Conservation (phyloP, 2,888 invertebrate species). For the Eupeodes latifasciatus region DNA sequence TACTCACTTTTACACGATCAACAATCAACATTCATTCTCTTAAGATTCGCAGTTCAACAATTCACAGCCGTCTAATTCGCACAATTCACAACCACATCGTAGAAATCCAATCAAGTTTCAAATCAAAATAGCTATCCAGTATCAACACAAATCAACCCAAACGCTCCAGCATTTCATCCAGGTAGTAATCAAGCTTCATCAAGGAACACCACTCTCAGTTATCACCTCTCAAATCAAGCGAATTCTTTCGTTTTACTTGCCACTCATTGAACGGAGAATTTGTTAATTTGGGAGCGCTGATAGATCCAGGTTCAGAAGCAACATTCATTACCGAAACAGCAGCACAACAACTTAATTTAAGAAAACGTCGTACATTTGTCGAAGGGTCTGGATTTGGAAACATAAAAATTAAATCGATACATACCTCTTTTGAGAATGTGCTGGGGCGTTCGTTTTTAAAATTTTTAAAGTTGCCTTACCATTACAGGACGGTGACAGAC, state of each 20-base stretch:
- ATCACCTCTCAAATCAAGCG: too few relatives aligned
- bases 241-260: too few relatives aligned
- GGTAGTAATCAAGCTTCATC: neutral
- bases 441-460: too few relatives aligned
- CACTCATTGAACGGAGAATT: neutral
- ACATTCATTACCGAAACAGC: neutral
- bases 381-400: neutral
- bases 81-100: too few relatives aligned
- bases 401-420: neutral
- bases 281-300: neutral
- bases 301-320: neutral
- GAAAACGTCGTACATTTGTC: neutral
- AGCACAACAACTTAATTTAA: neutral
- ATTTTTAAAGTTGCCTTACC: constrained; percentile 11
- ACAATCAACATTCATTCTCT: too few relatives aligned
- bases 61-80: too few relatives aligned
- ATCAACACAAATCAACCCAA: neutral
- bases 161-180: neutral
- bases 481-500: constrained; percentile 7
- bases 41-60: too few relatives aligned
- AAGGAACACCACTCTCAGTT: neutral
- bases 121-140: neutral
- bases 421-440: neutral
- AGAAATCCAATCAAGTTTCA: too few relatives aligned
- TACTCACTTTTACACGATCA: neutral